Conservation (phyloP, 2,888 invertebrate genomes). For the Drosophila nigricruria region DNA sequence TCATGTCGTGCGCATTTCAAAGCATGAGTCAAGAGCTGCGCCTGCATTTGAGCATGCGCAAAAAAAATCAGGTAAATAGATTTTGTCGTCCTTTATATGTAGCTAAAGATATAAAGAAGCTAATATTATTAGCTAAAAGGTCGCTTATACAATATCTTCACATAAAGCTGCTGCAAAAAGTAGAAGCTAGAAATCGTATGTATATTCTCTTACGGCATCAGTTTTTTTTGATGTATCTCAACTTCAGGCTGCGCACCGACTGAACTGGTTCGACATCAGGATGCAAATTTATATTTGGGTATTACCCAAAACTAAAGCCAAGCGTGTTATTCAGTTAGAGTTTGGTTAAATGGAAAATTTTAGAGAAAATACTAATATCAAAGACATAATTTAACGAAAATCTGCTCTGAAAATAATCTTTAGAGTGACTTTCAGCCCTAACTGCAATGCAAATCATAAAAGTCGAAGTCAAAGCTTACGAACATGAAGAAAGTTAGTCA, state of each 20-base stretch:
- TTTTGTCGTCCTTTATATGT: neutral
- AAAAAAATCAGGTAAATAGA: neutral
- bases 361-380: too few species aligned
- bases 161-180: neutral
- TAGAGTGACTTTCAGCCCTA: too few species aligned
- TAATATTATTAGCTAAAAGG: neutral
- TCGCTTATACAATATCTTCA: neutral
- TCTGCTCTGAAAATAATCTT: too few species aligned
- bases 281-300: neutral
- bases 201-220: too few species aligned
- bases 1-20: conserved; percentile 45
- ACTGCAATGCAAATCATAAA: neutral
- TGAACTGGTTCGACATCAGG: neutral
- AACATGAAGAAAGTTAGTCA: neutral
- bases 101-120: neutral
- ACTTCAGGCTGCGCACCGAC: neutral
- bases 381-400: too few species aligned
- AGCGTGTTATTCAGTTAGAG: neutral
- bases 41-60: conserved; percentile 37
- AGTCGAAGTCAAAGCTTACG: neutral
- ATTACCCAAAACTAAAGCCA: neutral
- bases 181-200: neutral
- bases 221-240: neutral
- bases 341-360: too few species aligned
- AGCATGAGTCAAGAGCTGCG: conserved; percentile 54